Percentiles rank a stretch among this genome's conserved stretches.
phyloP scores from a whole-genome alignment of 1,140 invertebrate species.

The Cataglyphis hispanica region DNA sequence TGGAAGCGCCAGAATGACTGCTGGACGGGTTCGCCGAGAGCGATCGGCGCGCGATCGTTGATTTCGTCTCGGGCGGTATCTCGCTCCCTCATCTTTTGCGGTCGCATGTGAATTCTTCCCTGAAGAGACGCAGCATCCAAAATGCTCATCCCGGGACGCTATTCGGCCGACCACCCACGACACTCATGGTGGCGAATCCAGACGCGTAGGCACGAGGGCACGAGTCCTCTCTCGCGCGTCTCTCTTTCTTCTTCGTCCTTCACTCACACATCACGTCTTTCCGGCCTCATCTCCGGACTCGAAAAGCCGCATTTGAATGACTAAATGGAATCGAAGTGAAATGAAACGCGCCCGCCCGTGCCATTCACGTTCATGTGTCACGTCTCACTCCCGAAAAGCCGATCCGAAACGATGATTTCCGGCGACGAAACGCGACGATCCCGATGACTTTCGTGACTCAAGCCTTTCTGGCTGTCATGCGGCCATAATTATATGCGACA shows the following conservation, averaged over 20 bases:
- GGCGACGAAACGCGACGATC: constrained; percentile 44
- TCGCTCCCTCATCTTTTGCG: constrained; percentile 48
- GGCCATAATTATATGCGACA: constrained; percentile 34
- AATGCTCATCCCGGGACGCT: constrained; percentile 57
- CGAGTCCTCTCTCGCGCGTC: constrained; percentile 28
- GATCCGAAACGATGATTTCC: constrained; percentile 47
- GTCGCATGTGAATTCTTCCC: constrained; percentile 59
- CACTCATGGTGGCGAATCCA: constrained; percentile 68
- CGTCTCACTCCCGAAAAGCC: constrained; percentile 27
- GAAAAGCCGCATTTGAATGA: constrained; percentile 41
- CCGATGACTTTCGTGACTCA: constrained; percentile 53
- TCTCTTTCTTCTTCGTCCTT: neutral
- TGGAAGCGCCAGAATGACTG: constrained; percentile 32
- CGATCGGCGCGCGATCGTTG: constrained; percentile 63
- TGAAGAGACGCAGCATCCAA: constrained; percentile 57
- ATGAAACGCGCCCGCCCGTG: constrained; percentile 62
- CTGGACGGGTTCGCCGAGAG: constrained; percentile 60
- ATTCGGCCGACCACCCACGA: constrained; percentile 72
- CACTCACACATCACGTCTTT: constrained; percentile 35
- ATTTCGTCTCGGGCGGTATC: constrained; percentile 66
- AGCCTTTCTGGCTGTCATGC: constrained; percentile 51
- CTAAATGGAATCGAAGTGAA: constrained; percentile 72
- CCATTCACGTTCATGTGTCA: constrained; percentile 35
- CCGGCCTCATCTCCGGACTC: constrained; percentile 13
- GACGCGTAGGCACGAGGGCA: constrained; percentile 54